Conservation (phyloP, 1,140 invertebrate genomes). For the Caenorhabditis latens region DNA sequence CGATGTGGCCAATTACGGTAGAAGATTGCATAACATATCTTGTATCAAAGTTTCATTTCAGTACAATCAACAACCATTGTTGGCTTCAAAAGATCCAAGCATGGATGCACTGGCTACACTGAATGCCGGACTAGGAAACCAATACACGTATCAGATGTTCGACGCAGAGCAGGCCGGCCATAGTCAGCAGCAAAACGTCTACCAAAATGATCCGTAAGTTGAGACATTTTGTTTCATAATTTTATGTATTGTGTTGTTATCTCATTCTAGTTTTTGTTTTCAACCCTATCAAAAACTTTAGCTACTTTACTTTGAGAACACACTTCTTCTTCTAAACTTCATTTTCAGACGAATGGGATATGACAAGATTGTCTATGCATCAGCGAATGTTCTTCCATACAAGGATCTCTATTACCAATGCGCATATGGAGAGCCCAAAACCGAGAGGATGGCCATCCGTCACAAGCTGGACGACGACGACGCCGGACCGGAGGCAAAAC, state of each 20-base stretch:
- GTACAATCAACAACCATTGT: slow-evolving; percentile 22
- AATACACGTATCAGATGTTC: slow-evolving; percentile 25
- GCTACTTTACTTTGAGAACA: no score
- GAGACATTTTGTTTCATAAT: background rate
- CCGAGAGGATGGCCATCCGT: slow-evolving; percentile 27
- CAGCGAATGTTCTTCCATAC: background rate
- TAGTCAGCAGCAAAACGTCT: background rate
- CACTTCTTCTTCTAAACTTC: background rate
- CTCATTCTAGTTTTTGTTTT: no score
- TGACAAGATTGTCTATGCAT: slow-evolving; percentile 3
- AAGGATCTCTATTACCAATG: slow-evolving; percentile 50
- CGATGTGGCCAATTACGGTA: slow-evolving; percentile 4
- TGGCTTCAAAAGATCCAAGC: background rate
- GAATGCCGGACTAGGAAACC: slow-evolving; percentile 5
- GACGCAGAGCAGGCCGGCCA: background rate
- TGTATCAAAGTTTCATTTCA: background rate
- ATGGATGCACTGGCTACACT: background rate
- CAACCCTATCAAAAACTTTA: no score
- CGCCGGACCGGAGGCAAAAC: background rate
- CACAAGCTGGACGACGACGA: slow-evolving; percentile 39
- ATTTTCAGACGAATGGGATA: slow-evolving; percentile 9
- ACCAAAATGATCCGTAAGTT: slow-evolving; percentile 3
- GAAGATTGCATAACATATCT: background rate
- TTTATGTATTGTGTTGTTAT: no score
- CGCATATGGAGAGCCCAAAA: slow-evolving; percentile 5